Evolutionary conservation across 2,113 vertebrate species (phyloP), one percentile per base, ranked within the genome.

Genomic region (Brachionichthys hirsutus): DNA sequence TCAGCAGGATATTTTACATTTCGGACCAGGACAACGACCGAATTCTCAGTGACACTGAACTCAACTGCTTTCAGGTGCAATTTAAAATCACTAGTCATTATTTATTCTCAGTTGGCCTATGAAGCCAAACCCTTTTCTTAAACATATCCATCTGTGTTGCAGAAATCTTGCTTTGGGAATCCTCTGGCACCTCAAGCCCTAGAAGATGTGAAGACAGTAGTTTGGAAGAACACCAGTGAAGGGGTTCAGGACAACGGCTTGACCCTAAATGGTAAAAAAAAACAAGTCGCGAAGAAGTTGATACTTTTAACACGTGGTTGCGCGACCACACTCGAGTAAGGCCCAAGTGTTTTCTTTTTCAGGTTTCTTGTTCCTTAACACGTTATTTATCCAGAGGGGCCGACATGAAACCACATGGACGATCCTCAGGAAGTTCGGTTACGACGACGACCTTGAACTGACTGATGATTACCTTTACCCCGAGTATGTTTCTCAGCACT

Each of bases 321-420:
- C 15, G 44, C 22, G 9, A 59, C 2, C 4, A 12, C 40, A 3
- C 41, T 61, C 19, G 15, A 9, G 49, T 74, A n/a, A 84, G 19
- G 18, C 15, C 17, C 13, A 4, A 8, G 43, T 43, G 13, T n/a
- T n/a, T n/a, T n/a, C n/a, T n/a, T n/a, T 73, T 34, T 0, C 83
- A 98, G 97, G 97, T 11, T 99, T 99, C 79, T 92, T 98, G 50
- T 98, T 98, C 83, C 91, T 99, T 70, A 98, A 98, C 82, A 97
- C 90, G 0, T 93, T 99, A 13, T 99, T 98, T 81, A 96, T 99
- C 87, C 97, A 99, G 84, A 90, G 97, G 8, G 97, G 97, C n/a
- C 92, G 97, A 1, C 97, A 99, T 0, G 97, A 99, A 84, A 98
- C 97, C 73, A 99, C 97, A 0, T 99, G 97, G 97, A 94, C 96